Percentiles rank a stretch among this genome's conserved stretches.
Conservation (phyloP, 92 coral and sea anemone species). For the Hydrozoanthus gracilis region DNA sequence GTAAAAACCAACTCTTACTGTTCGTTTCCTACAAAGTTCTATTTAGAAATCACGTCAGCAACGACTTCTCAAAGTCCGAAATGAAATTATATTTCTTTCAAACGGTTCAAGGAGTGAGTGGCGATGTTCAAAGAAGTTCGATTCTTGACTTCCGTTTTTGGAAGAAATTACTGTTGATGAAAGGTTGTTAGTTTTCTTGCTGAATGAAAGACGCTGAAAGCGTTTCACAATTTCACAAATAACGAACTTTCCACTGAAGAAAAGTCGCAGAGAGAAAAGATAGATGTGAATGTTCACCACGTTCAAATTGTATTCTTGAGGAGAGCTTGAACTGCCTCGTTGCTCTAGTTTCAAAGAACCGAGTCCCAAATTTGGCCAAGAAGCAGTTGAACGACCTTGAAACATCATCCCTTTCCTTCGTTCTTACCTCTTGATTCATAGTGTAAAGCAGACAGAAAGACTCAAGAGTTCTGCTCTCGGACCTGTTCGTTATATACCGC, state of each 20-base stretch:
- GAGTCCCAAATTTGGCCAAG: constrained; percentile 23
- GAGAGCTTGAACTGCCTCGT: neutral
- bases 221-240: neutral
- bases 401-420: neutral
- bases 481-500: neutral
- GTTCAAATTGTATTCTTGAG: neutral
- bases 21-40: neutral
- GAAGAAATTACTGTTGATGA: constrained; percentile 36
- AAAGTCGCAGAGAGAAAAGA: neutral
- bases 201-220: constrained; percentile 56
- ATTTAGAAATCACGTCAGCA: constrained; percentile 14
- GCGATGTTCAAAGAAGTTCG: constrained; percentile 25
- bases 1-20: neutral
- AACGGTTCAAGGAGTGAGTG: neutral
- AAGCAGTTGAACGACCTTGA: constrained; percentile 12
- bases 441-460: neutral
- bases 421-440: constrained; percentile 47
- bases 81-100: neutral
- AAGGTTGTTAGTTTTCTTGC: constrained; percentile 24
- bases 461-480: constrained; percentile 10
- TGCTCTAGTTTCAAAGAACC: neutral
- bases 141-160: constrained; percentile 39
- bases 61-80: neutral
- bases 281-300: neutral
- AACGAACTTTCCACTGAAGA: constrained; percentile 13